A percentile compares a stretch with the other conserved stretches of the same genome.
Conservation (phyloP, 2,797 vertebrate genomes). For the Triplophysa bombifrons region DNA sequence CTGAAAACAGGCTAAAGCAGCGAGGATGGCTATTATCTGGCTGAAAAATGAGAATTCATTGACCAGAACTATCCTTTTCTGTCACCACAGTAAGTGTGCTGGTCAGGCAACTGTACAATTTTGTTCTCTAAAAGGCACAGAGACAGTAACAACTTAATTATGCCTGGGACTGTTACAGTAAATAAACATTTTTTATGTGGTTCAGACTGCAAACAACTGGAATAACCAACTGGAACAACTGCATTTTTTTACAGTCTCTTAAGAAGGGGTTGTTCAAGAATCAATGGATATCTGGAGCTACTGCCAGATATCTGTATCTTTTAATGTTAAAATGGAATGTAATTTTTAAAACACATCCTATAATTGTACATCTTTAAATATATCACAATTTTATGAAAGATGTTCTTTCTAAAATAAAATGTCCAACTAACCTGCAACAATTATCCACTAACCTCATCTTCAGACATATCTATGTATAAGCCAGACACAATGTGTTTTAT, state of each 20-base stretch:
- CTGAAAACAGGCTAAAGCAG: slow-evolving; percentile 23
- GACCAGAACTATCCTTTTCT: slow-evolving; percentile 19
- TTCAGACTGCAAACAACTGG: not conserved
- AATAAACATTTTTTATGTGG: slow-evolving; percentile 2
- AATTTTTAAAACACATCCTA: slow-evolving; percentile 3
- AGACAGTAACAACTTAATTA: slow-evolving; percentile 24
- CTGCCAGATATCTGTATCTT: slow-evolving; percentile 1
- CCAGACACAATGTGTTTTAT: not conserved
- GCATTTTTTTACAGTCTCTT: not conserved
- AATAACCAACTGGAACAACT: too few relatives aligned
- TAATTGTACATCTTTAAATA: not conserved
- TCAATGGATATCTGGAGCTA: slow-evolving; percentile 11
- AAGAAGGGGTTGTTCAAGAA: not conserved
- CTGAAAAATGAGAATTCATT: slow-evolving; percentile 28
- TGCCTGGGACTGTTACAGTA: not conserved
- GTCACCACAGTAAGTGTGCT: slow-evolving; percentile 16
- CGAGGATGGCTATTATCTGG: slow-evolving; percentile 17
- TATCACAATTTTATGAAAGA: too few relatives aligned
- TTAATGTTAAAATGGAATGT: not conserved
- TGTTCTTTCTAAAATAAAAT: not conserved
- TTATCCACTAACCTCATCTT: not conserved
- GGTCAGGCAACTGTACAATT: slow-evolving; percentile 8
- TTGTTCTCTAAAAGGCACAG: slow-evolving; percentile 8
- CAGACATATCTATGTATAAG: not conserved
- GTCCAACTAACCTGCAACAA: not conserved